Conservation (phyloP, 1,140 invertebrate species). For the Drosophila nigromelanica region DNA sequence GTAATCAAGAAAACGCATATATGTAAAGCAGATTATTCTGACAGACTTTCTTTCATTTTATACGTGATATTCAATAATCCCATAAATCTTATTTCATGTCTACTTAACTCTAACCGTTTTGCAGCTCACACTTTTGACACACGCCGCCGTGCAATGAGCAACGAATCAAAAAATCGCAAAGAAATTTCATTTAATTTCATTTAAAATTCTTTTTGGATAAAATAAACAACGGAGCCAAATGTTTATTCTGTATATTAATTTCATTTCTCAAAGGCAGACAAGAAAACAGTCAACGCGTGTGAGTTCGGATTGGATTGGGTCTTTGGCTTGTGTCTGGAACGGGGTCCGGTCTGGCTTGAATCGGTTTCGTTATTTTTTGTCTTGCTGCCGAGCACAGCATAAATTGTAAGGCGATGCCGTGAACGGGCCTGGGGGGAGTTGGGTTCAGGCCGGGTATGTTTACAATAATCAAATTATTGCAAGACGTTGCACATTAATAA, state of each 20-base stretch:
- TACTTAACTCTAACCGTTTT: not conserved
- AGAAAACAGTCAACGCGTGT: not conserved
- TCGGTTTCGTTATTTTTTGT: constrained; percentile 11
- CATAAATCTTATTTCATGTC: not conserved
- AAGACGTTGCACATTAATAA: constrained; percentile 70
- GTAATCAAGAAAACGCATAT: too few species aligned
- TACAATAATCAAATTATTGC: constrained; percentile 74
- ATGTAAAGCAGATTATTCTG: too few species aligned
- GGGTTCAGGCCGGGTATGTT: constrained; percentile 17
- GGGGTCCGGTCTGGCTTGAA: not conserved
- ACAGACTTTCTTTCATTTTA: not conserved
- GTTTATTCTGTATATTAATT: constrained; percentile 61
- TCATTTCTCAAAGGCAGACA: constrained; percentile 36
- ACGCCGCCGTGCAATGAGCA: not conserved
- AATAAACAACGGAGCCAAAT: constrained; percentile 35
- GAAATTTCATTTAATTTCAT: constrained; percentile 10
- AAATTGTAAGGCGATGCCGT: constrained; percentile 54
- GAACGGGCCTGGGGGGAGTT: constrained; percentile 11
- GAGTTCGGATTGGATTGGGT: not conserved
- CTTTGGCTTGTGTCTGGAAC: constrained; percentile 10
- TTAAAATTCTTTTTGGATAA: constrained; percentile 7
- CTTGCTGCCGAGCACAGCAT: constrained; percentile 30
- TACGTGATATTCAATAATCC: not conserved
- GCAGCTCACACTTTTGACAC: constrained; percentile 1
- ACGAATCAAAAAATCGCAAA: not conserved